Conservation (phyloP, 2,888 invertebrate genomes). For the Pinctada fucata region DNA sequence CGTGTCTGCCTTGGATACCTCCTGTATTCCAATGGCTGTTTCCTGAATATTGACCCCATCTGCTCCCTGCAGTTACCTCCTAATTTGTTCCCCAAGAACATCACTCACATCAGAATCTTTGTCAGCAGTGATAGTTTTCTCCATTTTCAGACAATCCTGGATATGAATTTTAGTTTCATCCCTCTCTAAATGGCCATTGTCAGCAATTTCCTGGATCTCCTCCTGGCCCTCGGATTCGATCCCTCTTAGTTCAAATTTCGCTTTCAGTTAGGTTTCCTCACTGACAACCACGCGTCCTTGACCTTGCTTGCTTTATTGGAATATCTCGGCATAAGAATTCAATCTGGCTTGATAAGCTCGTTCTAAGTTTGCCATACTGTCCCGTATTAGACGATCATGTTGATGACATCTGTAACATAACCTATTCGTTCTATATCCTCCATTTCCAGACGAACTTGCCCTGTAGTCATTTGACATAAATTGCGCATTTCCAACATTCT, state of each 20-base stretch:
- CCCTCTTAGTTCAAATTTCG: conserved; percentile 18
- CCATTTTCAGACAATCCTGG: not conserved
- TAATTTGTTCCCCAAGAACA: no score
- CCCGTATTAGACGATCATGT: conserved; percentile 2
- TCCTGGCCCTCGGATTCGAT: conserved; percentile 21
- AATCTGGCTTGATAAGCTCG: not conserved
- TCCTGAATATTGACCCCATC: conserved; percentile 29
- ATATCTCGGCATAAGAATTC: not conserved
- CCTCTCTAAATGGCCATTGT: not conserved
- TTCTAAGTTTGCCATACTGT: conserved; percentile 1
- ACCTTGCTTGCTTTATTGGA: not conserved
- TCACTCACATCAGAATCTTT: not conserved
- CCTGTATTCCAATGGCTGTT: conserved; percentile 7
- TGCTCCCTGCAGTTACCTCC: not conserved
- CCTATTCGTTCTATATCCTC: no score
- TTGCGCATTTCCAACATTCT: no score
- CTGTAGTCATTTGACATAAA: no score
- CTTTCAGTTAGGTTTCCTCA: not conserved
- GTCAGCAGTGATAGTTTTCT: not conserved
- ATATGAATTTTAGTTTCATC: not conserved
- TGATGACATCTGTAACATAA: conserved; percentile 15
- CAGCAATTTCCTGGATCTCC: conserved; percentile 12
- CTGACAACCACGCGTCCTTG: not conserved
- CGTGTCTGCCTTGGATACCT: conserved; percentile 24
- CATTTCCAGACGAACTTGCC: no score